Evolutionary conservation across 2,113 vertebrate species (phyloP).

Genomic region (Psittacara wagleri): DNA sequence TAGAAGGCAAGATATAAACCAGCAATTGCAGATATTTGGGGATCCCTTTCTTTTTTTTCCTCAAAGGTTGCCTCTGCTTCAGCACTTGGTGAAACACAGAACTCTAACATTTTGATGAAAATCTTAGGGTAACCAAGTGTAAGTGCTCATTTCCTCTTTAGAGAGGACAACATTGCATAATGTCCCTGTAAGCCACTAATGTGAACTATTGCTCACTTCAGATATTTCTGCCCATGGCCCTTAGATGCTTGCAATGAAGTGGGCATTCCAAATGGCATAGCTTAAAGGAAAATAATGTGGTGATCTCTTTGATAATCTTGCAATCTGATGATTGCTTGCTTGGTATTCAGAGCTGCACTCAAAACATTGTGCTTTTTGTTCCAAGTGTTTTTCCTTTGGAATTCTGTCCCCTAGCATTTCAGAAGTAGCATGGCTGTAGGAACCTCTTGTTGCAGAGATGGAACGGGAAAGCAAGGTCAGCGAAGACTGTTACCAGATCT

Average conservation of each 20-base stretch:
- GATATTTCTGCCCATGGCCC: background rate
- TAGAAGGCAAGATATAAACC: background rate
- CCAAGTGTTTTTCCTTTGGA: background rate
- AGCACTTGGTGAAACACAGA: background rate
- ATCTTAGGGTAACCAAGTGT: background rate
- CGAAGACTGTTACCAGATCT: slow-evolving; percentile 31
- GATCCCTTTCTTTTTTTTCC: background rate
- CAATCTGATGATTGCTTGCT: background rate
- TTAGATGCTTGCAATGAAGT: background rate
- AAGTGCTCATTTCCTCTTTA: background rate
- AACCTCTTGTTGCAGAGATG: background rate
- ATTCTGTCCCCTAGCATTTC: background rate
- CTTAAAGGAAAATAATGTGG: background rate
- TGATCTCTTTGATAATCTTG: slow-evolving; percentile 6
- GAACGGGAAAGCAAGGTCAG: background rate
- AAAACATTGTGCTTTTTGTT: background rate
- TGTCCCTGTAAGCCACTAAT: background rate
- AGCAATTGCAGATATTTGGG: background rate
- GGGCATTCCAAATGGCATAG: background rate
- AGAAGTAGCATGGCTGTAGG: background rate
- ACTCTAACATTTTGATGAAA: background rate
- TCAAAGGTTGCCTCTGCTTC: background rate
- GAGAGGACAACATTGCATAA: background rate
- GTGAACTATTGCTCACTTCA: background rate
- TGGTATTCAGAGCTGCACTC: background rate